phyloP scores from a whole-genome alignment of 2,113 vertebrate species.

The Conger conger region DNA sequence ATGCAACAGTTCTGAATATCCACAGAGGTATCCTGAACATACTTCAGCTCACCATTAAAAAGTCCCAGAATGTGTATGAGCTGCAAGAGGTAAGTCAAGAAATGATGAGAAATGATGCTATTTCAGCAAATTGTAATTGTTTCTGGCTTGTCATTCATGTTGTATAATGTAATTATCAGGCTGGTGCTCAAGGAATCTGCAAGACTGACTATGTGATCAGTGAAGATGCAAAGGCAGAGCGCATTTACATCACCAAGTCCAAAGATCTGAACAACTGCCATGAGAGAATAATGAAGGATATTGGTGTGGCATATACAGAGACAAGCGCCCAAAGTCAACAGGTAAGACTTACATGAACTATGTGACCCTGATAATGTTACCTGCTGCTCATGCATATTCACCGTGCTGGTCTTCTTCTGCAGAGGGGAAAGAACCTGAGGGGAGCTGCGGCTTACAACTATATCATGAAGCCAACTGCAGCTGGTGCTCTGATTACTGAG shows the following conservation, averaged over 20 bases:
- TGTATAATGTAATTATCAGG: conserved; percentile 51
- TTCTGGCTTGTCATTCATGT: background rate
- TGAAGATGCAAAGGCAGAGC: conserved; percentile 65
- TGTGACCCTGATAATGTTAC: background rate
- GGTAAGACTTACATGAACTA: conserved; percentile 45
- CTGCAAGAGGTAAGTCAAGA: conserved; percentile 71
- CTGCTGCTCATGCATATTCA: background rate
- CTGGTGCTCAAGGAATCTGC: conserved; percentile 80
- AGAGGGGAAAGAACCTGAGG: conserved; percentile 71
- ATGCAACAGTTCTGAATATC: conserved; percentile 66
- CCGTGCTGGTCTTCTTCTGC: conserved; percentile 28
- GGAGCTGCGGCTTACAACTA: conserved; percentile 68
- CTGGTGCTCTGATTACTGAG: conserved; percentile 64
- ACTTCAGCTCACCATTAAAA: conserved; percentile 73
- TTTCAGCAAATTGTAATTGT: background rate
- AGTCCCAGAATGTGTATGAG: conserved; percentile 76
- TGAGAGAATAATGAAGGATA: conserved; percentile 65
- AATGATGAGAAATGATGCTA: background rate
- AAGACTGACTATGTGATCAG: conserved; percentile 74
- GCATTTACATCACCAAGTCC: conserved; percentile 67
- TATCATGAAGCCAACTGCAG: conserved; percentile 64
- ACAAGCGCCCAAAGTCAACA: conserved; percentile 53
- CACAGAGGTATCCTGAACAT: conserved; percentile 72
- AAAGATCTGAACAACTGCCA: conserved; percentile 77
- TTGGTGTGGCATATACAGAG: conserved; percentile 71